A percentile compares a stretch with the other conserved stretches of the same genome.
phyloP scores from a whole-genome alignment of 2,113 vertebrate species.

The Cyphomyrus plagiostoma region DNA sequence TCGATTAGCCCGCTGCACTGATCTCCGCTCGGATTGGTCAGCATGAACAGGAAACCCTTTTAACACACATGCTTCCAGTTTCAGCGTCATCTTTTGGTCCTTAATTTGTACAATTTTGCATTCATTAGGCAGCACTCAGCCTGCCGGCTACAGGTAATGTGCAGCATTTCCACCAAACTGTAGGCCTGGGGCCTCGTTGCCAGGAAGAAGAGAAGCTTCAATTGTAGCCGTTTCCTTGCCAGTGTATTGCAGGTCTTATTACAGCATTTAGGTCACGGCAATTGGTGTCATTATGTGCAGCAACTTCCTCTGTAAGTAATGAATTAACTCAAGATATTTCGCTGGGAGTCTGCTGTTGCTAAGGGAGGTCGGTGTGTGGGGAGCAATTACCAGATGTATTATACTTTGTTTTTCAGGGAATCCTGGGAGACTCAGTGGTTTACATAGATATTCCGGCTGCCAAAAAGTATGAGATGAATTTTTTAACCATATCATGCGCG shows the following conservation, averaged over 20 bases:
- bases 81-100: slow-evolving; percentile 49
- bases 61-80: slow-evolving; percentile 67
- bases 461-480: neutral
- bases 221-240: slow-evolving; percentile 86
- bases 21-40: slow-evolving; percentile 47
- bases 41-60: slow-evolving; percentile 52
- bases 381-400: slow-evolving; percentile 61
- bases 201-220: slow-evolving; percentile 75
- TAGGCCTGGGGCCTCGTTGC: slow-evolving; percentile 67
- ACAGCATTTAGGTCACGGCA: slow-evolving; percentile 87
- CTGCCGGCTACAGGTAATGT: slow-evolving; percentile 64
- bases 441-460: neutral
- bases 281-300: slow-evolving; percentile 95
- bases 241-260: slow-evolving; percentile 78
- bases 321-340: slow-evolving; percentile 88
- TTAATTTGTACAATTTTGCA: slow-evolving; percentile 61
- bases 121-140: slow-evolving; percentile 59
- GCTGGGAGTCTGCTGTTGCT: slow-evolving; percentile 81
- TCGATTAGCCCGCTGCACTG: slow-evolving; percentile 40
- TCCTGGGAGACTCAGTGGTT: neutral
- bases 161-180: slow-evolving; percentile 54
- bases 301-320: slow-evolving; percentile 90
- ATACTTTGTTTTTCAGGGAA: neutral
- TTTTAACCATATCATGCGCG: neutral
- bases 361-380: slow-evolving; percentile 79